A percentile compares a stretch with the other conserved stretches of the same genome.
Evolutionary conservation across 2,797 vertebrate species (phyloP).

Genomic region (Synanceia verrucosa): DNA sequence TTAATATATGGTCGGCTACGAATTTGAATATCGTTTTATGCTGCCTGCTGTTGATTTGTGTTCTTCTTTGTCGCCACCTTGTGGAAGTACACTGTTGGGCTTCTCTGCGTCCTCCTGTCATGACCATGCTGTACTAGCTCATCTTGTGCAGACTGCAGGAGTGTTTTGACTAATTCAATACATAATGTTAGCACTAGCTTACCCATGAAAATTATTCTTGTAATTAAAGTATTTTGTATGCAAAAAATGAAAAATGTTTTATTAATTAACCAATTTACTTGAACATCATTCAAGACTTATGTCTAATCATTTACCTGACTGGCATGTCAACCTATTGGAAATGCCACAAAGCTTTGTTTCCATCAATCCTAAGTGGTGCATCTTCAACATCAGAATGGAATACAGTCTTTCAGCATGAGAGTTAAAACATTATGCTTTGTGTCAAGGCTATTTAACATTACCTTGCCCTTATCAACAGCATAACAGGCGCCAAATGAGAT

Average conservation of each 20-base stretch:
- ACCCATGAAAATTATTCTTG: background rate
- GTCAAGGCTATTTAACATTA: slow-evolving; percentile 36
- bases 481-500: slow-evolving; percentile 30
- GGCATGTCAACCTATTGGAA: background rate
- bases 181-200: background rate
- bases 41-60: background rate
- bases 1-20: background rate
- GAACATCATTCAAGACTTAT: background rate
- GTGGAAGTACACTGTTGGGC: background rate
- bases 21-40: background rate
- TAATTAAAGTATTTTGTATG: background rate
- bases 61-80: slow-evolving; percentile 35
- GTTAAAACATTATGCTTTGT: slow-evolving; percentile 9
- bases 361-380: background rate
- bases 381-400: background rate
- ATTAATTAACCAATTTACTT: background rate
- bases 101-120: background rate
- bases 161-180: slow-evolving; percentile 1
- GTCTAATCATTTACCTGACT: background rate
- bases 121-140: background rate
- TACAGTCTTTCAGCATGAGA: background rate
- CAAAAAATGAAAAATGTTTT: background rate
- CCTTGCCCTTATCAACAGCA: slow-evolving; percentile 47
- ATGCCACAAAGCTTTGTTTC: background rate
- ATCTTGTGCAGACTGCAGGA: background rate